Conservation (phyloP, 2,797 vertebrate genomes). For the Buceros bicornis region DNA sequence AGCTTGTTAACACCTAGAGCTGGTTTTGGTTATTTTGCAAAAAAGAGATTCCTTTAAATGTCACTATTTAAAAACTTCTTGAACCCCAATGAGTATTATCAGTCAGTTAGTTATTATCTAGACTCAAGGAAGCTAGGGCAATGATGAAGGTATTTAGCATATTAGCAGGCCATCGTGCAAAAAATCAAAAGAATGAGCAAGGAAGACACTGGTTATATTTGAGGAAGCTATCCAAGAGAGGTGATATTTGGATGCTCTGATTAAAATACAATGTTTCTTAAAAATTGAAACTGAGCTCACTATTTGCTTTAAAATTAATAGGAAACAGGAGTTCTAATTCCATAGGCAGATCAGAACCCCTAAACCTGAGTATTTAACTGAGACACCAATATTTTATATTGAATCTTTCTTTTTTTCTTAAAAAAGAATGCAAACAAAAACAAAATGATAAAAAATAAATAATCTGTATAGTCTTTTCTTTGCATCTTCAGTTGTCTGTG, state of each 20-base stretch:
- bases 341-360: not conserved
- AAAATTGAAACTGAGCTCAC: not conserved
- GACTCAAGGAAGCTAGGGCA: not conserved
- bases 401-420: not conserved
- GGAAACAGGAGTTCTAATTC: not conserved
- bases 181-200: not conserved
- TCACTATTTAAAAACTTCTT: conserved; percentile 26
- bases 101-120: conserved; percentile 34
- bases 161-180: not conserved
- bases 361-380: not conserved
- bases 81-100: conserved; percentile 32
- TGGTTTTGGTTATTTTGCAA: conserved; percentile 28
- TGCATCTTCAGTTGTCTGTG: not conserved
- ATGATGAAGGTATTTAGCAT: conserved; percentile 14
- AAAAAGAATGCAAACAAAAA: not conserved
- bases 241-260: not conserved
- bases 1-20: conserved; percentile 44
- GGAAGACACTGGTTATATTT: not conserved
- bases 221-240: not conserved
- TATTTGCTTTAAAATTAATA: conserved; percentile 1
- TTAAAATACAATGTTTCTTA: not conserved
- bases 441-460: not conserved
- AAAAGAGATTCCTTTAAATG: conserved; percentile 15
- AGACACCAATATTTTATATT: not conserved
- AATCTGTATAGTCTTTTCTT: not conserved